A percentile compares a stretch with the other conserved stretches of the same genome.
phyloP scores from a whole-genome alignment of 2,888 invertebrate genomes.

The Cheilosia vernalis region DNA sequence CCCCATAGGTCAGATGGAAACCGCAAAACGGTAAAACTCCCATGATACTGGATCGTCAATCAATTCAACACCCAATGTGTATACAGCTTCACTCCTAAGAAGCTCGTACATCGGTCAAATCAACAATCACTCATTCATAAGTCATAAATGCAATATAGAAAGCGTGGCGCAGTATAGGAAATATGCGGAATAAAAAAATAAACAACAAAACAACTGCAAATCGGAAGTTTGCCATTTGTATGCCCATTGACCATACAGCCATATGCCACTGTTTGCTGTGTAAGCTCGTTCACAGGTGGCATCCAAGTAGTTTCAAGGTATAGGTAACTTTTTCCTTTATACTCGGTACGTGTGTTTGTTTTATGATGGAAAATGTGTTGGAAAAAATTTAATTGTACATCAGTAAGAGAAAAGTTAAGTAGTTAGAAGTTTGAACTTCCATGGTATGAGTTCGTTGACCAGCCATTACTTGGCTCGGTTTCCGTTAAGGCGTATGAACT shows the following conservation, averaged over 20 bases:
- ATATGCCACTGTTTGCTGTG: conserved; percentile 63
- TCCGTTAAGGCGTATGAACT: conserved; percentile 36
- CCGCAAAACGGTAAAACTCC: conserved; percentile 32
- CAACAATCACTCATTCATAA: conserved; percentile 42
- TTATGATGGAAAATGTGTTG: conserved; percentile 55
- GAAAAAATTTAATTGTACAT: conserved; percentile 50
- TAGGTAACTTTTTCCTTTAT: conserved; percentile 49
- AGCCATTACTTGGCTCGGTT: conserved; percentile 15
- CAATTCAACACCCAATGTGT: conserved; percentile 37
- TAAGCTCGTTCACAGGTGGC: conserved; percentile 55
- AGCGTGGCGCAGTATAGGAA: conserved; percentile 34
- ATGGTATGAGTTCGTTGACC: conserved; percentile 40
- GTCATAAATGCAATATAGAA: conserved; percentile 41
- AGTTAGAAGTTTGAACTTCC: conserved; percentile 41
- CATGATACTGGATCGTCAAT: conserved; percentile 47
- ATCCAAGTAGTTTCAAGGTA: conserved; percentile 3
- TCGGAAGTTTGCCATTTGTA: conserved; percentile 68
- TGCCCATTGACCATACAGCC: conserved; percentile 29
- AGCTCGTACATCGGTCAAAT: conserved; percentile 20
- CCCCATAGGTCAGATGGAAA: conserved; percentile 25
- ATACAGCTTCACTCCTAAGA: not conserved
- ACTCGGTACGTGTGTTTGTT: conserved; percentile 39
- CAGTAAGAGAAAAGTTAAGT: conserved; percentile 39
- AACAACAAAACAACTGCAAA: conserved; percentile 37
- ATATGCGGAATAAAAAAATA: conserved; percentile 51